Evolutionary conservation across 2,797 vertebrate genomes (phyloP).

Genomic region (Thaleichthys pacificus): DNA sequence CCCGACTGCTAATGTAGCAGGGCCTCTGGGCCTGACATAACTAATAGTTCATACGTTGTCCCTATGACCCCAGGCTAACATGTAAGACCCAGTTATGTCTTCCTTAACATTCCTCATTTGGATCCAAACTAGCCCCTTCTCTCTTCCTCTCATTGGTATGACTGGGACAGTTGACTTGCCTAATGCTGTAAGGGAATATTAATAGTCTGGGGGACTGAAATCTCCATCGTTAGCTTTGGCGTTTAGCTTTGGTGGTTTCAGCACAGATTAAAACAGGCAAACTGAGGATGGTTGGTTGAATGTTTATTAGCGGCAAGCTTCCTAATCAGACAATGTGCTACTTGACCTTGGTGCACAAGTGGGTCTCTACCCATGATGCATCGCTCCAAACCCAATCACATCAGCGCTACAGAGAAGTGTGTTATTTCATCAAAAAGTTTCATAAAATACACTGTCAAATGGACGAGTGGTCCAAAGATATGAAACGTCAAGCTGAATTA

Average conservation of each 20-base stretch:
- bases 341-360: slow-evolving; percentile 54
- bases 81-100: slow-evolving; percentile 72
- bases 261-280: slow-evolving; percentile 6
- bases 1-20: slow-evolving; percentile 58
- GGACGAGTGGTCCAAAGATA: background rate
- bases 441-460: background rate
- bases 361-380: slow-evolving; percentile 36
- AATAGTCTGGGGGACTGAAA: slow-evolving; percentile 55
- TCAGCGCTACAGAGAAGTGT: background rate
- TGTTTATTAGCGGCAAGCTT: slow-evolving; percentile 44
- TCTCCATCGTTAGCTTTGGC: slow-evolving; percentile 38
- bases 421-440: background rate
- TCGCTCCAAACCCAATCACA: slow-evolving; percentile 25
- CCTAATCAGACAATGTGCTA: slow-evolving; percentile 50
- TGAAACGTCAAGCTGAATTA: background rate
- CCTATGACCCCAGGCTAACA: slow-evolving; percentile 67
- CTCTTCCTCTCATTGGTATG: slow-evolving; percentile 32
- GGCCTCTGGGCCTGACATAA: slow-evolving; percentile 39
- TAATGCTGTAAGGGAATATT: slow-evolving; percentile 59
- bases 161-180: slow-evolving; percentile 62
- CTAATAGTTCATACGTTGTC: slow-evolving; percentile 71
- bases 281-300: slow-evolving; percentile 22
- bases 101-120: slow-evolving; percentile 66
- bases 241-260: slow-evolving; percentile 26
- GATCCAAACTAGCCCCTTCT: slow-evolving; percentile 57